Base-by-base conservation (phyloP, 1,140 invertebrate species). In the Cyphomyrmex costatus region DNA sequence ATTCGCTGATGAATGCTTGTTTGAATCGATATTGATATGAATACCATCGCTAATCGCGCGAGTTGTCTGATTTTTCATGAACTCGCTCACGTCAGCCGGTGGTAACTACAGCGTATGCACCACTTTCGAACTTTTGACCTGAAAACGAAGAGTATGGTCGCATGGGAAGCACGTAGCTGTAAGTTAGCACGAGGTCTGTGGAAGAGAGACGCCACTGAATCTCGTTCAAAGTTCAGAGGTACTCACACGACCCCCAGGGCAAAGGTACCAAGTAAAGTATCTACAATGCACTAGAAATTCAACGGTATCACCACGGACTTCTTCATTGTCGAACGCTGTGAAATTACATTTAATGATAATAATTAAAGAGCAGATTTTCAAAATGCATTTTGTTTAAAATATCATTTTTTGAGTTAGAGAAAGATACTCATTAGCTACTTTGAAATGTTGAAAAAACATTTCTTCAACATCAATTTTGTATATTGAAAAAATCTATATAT, bases 61-160 rank as follows among this genome's bases (percentile, higher is more conserved):
- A 53, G 51, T 65, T 53, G 30, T 6, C 58, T 36, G 33, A 24
- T 58, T 78, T 68, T 56, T 30, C 27, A 70, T 66, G 60, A 89
- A 87, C 76, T 82, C 51, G 49, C 58, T 82, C 73, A 63, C 74
- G 56, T 70, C 56, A 42, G 27, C 21, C 63, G 76, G 66, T 10
- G 12, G 76, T 51, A 86, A 77, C 61, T 49, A 61, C 83, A 63
- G 51, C 63, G 58, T 83, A 86, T 76, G 89, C 89, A 90, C 87
- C 86, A 89, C 79, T 89, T 91, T 91, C 90, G 76, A 91, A 89
- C 88, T 88, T 91, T 89, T 74, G 86, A 89, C 86, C 90, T 85
- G 80, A 85, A 91, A 91, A 86, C 82, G 79, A 87, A 53, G 63
- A 66, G 33, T 56, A 53, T 36, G 12, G 36, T 78, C 51, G 78